Evolutionary conservation across 2,797 vertebrate species (phyloP).

Genomic region (Acanthopagrus latus): DNA sequence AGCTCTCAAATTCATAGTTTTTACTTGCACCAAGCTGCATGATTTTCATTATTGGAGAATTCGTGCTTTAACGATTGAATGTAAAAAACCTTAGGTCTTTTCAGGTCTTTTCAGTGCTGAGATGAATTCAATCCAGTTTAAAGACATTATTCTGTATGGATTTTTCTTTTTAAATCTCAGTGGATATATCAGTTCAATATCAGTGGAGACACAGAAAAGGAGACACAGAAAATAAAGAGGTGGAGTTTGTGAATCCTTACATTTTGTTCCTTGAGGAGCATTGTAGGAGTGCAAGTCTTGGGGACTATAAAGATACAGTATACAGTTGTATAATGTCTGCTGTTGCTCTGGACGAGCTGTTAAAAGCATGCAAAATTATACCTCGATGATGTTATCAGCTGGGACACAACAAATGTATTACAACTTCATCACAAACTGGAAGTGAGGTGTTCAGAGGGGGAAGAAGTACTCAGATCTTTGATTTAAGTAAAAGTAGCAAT

Average conservation of each 20-base stretch:
- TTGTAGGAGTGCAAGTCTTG: too few relatives aligned
- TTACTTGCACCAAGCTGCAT: neutral
- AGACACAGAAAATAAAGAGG: neutral
- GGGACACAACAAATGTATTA: neutral
- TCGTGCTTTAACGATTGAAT: constrained; percentile 6
- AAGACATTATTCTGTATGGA: constrained; percentile 4
- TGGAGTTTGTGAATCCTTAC: neutral
- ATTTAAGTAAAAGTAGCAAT: too few relatives aligned
- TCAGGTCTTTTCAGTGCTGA: neutral
- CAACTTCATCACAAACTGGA: neutral
- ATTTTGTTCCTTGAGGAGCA: neutral
- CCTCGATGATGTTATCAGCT: neutral
- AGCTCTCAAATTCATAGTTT: constrained; percentile 11
- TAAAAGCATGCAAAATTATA: neutral
- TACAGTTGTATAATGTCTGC: neutral
- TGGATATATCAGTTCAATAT: too few relatives aligned
- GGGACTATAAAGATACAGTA: too few relatives aligned
- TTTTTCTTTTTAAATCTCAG: neutral
- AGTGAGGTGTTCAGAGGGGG: too few relatives aligned
- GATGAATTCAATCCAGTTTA: constrained; percentile 20
- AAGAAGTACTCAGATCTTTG: neutral
- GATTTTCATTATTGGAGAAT: neutral
- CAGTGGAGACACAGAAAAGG: constrained; percentile 5
- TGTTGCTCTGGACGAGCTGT: constrained; percentile 7
- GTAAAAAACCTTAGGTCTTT: neutral